Evolutionary conservation across 2,113 vertebrate genomes (phyloP).

Genomic region (Leptocoma aspasia): DNA sequence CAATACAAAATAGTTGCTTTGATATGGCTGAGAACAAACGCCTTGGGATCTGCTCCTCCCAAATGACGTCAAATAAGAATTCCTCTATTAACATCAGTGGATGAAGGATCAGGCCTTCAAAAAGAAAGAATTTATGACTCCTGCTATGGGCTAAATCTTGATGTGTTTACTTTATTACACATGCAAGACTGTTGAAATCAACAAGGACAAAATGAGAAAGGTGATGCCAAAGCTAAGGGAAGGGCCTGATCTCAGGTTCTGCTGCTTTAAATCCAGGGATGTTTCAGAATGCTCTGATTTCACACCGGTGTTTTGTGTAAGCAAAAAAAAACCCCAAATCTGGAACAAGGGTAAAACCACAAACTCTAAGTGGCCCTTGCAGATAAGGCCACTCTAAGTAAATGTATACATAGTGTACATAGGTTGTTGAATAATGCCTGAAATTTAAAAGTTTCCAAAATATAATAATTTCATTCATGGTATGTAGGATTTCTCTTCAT

Average conservation of each 20-base stretch:
- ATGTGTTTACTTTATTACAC: background rate
- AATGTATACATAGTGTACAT: background rate
- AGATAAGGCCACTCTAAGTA: background rate
- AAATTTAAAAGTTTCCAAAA: background rate
- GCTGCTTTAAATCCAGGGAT: background rate
- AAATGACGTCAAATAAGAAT: slow-evolving; percentile 3
- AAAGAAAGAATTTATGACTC: slow-evolving; percentile 31
- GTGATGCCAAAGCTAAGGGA: background rate
- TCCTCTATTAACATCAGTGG: background rate
- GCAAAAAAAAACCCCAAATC: background rate
- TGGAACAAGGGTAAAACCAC: background rate
- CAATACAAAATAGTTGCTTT: slow-evolving; percentile 52
- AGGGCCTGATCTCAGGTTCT: background rate
- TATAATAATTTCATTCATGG: background rate
- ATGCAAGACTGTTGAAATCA: background rate
- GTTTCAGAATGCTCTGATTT: background rate
- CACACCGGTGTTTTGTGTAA: background rate
- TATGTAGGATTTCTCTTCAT: background rate
- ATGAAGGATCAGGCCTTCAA: slow-evolving; percentile 22
- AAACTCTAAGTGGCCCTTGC: background rate
- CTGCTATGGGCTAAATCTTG: background rate
- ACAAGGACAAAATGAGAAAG: background rate
- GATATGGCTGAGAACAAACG: slow-evolving; percentile 13
- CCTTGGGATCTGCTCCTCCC: slow-evolving; percentile 31
- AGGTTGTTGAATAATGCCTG: background rate